A percentile compares a stretch with the other conserved stretches of the same genome.
Evolutionary conservation across 2,113 vertebrate genomes (phyloP).

Genomic region (Hemiprocne comata): DNA sequence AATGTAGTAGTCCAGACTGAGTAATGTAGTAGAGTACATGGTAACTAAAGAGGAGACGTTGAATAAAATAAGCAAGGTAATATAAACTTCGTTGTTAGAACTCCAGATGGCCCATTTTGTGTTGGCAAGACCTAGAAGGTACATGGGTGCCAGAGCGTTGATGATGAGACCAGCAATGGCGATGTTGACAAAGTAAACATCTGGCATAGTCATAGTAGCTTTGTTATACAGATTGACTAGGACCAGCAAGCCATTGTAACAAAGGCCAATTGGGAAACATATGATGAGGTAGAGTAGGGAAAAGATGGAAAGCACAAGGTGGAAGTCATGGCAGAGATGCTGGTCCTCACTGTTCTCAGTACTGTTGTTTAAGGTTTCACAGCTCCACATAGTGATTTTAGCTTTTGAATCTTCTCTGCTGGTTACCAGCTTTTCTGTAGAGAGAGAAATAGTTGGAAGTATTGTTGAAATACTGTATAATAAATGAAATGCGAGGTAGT

Average conservation of each 20-base stretch:
- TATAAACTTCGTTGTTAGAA: conserved; percentile 87
- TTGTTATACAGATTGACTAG: conserved; percentile 93
- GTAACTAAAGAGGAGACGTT: conserved; percentile 92
- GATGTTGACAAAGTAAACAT: conserved; percentile 98
- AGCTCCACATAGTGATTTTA: conserved; percentile 92
- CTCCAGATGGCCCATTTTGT: conserved; percentile 90
- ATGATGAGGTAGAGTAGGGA: conserved; percentile 92
- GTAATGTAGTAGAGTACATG: conserved; percentile 94
- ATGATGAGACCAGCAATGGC: conserved; percentile 92
- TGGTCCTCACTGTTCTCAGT: conserved; percentile 80
- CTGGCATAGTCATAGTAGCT: conserved; percentile 95
- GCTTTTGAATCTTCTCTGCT: conserved; percentile 36
- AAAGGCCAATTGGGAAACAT: conserved; percentile 92
- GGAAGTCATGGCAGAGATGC: conserved; percentile 89
- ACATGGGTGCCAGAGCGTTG: conserved; percentile 85
- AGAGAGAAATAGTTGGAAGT: neutral
- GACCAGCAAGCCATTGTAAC: conserved; percentile 91
- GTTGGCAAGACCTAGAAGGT: conserved; percentile 87
- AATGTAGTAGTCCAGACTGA: conserved; percentile 96
- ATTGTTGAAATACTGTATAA: neutral
- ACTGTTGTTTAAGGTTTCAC: conserved; percentile 86
- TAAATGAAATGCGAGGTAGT: neutral
- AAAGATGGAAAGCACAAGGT: conserved; percentile 86
- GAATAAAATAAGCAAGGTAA: conserved; percentile 94
- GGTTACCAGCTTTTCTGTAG: conserved; percentile 79